Evolutionary conservation across 2,888 invertebrate genomes (phyloP).

Genomic region (Argyra leucocephala): DNA sequence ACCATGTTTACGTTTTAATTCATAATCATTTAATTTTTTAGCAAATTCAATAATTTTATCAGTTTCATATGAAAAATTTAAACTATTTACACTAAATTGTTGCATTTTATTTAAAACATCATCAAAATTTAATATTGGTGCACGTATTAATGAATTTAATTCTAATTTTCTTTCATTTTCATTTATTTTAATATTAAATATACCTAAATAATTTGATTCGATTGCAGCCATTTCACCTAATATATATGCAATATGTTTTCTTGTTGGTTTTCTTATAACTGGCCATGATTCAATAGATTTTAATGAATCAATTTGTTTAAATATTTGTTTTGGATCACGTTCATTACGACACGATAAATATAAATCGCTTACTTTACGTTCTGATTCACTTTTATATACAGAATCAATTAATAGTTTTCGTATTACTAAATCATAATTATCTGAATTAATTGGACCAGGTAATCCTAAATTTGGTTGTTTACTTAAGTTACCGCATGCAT

Average conservation of each 20-base stretch:
- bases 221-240: not conserved
- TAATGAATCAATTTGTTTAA: not conserved
- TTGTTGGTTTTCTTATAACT: not conserved
- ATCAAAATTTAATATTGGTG: not conserved
- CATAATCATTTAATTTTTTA: not conserved
- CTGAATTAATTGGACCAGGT: not conserved
- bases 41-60: not conserved
- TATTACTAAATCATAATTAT: not conserved
- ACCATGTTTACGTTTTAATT: not conserved
- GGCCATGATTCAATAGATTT: conserved; percentile 3
- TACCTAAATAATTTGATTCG: not conserved
- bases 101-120: not conserved
- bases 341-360: not conserved
- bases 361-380: not conserved
- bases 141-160: not conserved
- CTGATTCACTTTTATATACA: not conserved
- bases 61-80: not conserved
- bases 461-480: not conserved
- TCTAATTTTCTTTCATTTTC: not conserved
- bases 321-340: not conserved
- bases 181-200: not conserved
- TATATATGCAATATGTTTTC: not conserved
- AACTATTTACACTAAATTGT: not conserved
- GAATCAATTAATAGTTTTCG: not conserved
- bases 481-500: not conserved